Base-by-base conservation (phyloP, 92 coral and sea anemone genomes). In the Zoanthus sansibaricus region DNA sequence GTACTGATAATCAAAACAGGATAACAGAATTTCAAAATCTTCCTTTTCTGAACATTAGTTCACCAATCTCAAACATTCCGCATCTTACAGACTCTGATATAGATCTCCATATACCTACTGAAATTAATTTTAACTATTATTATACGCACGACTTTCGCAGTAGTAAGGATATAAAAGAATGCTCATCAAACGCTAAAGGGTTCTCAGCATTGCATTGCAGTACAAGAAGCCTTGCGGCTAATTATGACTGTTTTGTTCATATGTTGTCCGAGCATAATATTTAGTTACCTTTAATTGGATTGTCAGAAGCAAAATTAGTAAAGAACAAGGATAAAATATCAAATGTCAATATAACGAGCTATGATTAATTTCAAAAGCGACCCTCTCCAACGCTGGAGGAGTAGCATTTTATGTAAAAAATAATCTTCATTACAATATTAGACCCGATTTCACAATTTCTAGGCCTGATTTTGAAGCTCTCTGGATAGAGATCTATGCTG, bases 51-150 rank as follows among this genome's bases (percentile, higher is more conserved):
- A 79, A 79, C 6, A 79, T 56, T 52, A 52, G 58, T 79, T 79
- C 84, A 20, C 55, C 44, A 21, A 42, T 21, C 84, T 79, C 58
- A 52, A 52, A 52, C 58, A 52, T 52, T 52, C 58, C 58, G 58
- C 84, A 79, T 31, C 84, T 79, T 52, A 79, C 84, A 25, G 18
- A 58, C 12, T 52, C 51, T 48, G 84, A 79, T n/a, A 58, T 30
- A 15, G 84, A 79, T 79, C 66, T 79, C 21, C 68, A 79, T 33
- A 59, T 79, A 72, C 84, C 84, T 18, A 20, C 62, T 79, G 84
- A 79, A 8, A 55, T 42, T 20, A 79, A 79, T 56, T 47, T 79
- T 5, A 15, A 79, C 4, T 79, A 58, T 45, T 79, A 9, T 79
- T 52, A 46, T n/a, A 21, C 84, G 55, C 44, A 79, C 42, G 84